Conservation (phyloP, 2,888 invertebrate genomes). For the Aethes cnicana region DNA sequence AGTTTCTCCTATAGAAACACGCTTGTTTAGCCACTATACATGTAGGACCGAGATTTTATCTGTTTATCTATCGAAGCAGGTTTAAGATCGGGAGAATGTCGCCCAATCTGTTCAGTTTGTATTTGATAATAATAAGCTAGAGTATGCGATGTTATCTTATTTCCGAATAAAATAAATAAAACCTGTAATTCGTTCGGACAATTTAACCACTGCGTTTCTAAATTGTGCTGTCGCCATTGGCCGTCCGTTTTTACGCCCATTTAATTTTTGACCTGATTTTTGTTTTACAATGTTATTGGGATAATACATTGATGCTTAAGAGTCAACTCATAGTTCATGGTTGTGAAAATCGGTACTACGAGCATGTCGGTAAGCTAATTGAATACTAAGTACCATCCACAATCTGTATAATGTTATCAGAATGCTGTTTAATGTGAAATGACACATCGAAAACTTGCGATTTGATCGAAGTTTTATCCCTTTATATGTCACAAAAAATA, state of each 20-base stretch:
- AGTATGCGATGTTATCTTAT: slow-evolving; percentile 47
- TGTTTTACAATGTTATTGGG: no score
- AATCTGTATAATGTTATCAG: slow-evolving; percentile 7
- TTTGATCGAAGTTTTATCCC: background rate
- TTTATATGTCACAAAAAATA: no score
- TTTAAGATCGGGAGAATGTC: slow-evolving; percentile 45
- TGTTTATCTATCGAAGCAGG: slow-evolving; percentile 38
- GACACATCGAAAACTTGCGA: no score
- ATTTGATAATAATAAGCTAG: slow-evolving; percentile 40
- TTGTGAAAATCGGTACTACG: no score
- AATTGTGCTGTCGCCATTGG: background rate
- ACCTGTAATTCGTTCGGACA: slow-evolving; percentile 36
- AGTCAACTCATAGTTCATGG: no score
- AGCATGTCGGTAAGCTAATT: no score
- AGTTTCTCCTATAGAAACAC: slow-evolving; percentile 37
- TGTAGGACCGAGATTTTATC: slow-evolving; percentile 36
- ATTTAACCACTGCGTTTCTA: slow-evolving; percentile 26
- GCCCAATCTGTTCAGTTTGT: slow-evolving; percentile 45
- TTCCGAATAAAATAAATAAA: slow-evolving; percentile 50
- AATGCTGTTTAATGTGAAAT: slow-evolving; percentile 6
- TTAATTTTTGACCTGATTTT: no score
- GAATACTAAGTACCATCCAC: no score
- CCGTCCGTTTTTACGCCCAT: background rate
- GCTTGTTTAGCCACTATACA: slow-evolving; percentile 9
- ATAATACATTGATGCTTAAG: no score